These are phyloP conservation scores for Spheniscus humboldti DNA, from an alignment of 2,797 vertebrate species.

Conservation along the genomic window DNA sequence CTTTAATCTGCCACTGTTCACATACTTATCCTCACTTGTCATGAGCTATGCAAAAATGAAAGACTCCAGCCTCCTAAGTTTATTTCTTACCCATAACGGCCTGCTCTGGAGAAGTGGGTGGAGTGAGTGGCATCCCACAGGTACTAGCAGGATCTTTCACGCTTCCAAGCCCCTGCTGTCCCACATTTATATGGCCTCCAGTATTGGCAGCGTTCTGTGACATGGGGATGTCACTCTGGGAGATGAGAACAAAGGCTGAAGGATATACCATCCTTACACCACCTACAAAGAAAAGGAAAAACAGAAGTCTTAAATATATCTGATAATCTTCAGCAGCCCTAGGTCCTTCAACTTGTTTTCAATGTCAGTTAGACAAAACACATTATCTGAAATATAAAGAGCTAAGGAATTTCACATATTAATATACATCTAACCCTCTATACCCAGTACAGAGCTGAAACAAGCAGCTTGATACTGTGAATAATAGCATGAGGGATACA, in stretches of 20 bases:
- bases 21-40: background rate
- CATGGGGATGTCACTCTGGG: constrained; percentile 90
- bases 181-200: constrained; percentile 68
- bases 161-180: constrained; percentile 78
- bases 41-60: background rate
- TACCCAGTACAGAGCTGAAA: constrained; percentile 24
- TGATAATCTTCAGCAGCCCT: background rate
- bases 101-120: constrained; percentile 94
- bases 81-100: constrained; percentile 80
- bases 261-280: constrained; percentile 98
- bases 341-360: background rate
- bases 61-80: background rate
- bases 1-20: background rate
- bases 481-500: constrained; percentile 61
- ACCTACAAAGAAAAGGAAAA: constrained; percentile 71
- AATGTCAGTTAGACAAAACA: background rate
- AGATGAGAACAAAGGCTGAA: constrained; percentile 93
- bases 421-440: background rate
- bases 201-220: constrained; percentile 79
- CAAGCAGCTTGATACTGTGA: background rate
- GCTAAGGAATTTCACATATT: background rate
- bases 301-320: background rate
- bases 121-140: constrained; percentile 93
- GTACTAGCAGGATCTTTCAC: constrained; percentile 84
- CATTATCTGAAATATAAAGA: background rate